Evolutionary conservation across 2,888 invertebrate species (phyloP), one percentile per base, ranked within the genome.

Genomic region (Noctua janthe): DNA sequence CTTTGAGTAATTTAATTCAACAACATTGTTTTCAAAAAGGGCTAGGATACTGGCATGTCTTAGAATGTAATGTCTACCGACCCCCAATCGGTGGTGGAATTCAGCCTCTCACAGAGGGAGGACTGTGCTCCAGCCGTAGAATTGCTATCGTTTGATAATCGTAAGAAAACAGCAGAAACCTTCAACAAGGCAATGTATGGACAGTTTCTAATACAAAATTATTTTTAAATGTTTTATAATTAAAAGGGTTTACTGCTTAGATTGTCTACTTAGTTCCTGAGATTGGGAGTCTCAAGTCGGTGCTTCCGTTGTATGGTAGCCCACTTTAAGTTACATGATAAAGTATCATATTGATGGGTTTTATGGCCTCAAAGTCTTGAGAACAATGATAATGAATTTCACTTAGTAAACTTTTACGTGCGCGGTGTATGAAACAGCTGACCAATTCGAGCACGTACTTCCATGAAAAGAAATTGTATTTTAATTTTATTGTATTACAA

Each of bases 401-500:
- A 62, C 39, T 80, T 4, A 29, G 10, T 64, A 64, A n/a, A 47
- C 11, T 39, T 67, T 71, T 51, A 72, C 59, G 80, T 71, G 80
- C 56, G 70, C 62, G 15, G 72, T 39, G 15, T 76, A 82, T 43
- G 35, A 78, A 75, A 86, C 79, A 74, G 71, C 74, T 71, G 71
- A 72, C 39, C 47, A 64, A 67, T 67, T 54, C 54, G 29, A 39
- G 23, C 81, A 67, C 39, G 54, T 62, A 64, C 17, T 11, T 43
- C 20, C 47, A 77, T 74, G 47, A 47, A 76, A 71, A 84, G 6
- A 75, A 82, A 83, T 81, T 76, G 76, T 81, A 62, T 81, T 77
- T 59, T 67, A 74, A 82, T 73, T 70, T 78, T 77, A 81, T 76
- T 74, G 69, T 78, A 72, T 84, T 70, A 76, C 80, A 86, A 80